Conservation (phyloP, 2,113 vertebrate genomes). For the Tupaia tana region DNA sequence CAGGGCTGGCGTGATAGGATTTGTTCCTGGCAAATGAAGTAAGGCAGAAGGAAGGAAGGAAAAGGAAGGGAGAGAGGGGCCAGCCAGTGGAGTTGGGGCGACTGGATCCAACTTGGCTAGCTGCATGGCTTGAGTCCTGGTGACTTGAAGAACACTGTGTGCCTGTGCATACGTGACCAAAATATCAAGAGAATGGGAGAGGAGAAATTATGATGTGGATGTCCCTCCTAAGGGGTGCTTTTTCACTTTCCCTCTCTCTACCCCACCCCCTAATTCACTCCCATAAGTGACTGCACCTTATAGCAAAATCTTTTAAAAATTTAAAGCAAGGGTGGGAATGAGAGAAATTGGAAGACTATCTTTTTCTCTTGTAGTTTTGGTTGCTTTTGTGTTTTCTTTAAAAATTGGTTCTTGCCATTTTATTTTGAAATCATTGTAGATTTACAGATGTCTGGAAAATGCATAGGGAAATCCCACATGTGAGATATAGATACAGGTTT, state of each 20-base stretch:
- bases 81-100: no score
- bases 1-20: not conserved
- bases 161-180: no score
- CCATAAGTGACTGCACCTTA: no score
- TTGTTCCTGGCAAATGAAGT: slow-evolving; percentile 50
- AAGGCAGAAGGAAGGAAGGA: not conserved
- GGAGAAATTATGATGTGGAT: no score
- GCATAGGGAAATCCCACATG: not conserved
- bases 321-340: not conserved
- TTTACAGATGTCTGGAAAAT: slow-evolving; percentile 41
- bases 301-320: no score
- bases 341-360: not conserved
- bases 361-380: slow-evolving; percentile 30
- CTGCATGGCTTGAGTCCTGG: no score
- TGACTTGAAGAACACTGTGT: no score
- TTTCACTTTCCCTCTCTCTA: no score
- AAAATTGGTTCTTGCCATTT: slow-evolving; percentile 32
- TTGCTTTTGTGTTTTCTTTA: slow-evolving; percentile 29
- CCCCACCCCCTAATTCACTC: no score
- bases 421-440: slow-evolving; percentile 27
- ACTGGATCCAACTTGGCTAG: no score
- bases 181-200: no score
- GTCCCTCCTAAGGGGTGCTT: no score
- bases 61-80: not conserved
- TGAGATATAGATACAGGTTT: not conserved